Evolutionary conservation across 2,797 vertebrate species (phyloP).

Genomic region (Lagorchestes hirsutus): DNA sequence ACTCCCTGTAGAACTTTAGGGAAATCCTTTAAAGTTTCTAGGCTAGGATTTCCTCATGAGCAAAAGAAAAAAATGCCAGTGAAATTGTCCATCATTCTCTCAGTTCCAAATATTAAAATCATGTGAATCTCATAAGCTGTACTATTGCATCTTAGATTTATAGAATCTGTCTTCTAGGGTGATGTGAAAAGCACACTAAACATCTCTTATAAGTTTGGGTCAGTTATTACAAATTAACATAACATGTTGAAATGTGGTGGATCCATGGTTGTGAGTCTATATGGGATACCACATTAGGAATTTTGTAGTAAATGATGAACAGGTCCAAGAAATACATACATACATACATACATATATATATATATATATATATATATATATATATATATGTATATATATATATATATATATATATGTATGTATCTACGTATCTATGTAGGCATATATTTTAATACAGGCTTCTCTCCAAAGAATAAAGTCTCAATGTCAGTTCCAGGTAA

Average conservation of each 20-base stretch:
- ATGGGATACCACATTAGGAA: not conserved
- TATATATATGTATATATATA: rapidly evolving
- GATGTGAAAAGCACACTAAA: slow-evolving; percentile 21
- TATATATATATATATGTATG: too few species aligned
- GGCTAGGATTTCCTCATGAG: not conserved
- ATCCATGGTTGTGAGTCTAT: not conserved
- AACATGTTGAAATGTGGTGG: not conserved
- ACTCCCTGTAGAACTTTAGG: not conserved
- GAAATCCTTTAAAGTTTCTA: not conserved
- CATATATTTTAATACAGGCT: not conserved
- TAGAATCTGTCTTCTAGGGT: not conserved
- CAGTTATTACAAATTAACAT: not conserved
- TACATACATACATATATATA: too few species aligned
- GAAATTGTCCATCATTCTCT: not conserved
- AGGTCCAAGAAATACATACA: not conserved
- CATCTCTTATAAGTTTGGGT: not conserved
- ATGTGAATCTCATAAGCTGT: not conserved
- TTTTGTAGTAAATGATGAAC: not conserved
- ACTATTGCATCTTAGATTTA: not conserved
- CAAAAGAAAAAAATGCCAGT: not conserved
- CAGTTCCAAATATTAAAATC: not conserved
- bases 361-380: too few species aligned
- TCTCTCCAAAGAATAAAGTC: not conserved
- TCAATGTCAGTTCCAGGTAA: slow-evolving; percentile 6
- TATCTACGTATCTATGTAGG: rapidly evolving